Evolutionary conservation across 2,797 vertebrate species (phyloP), one percentile per base, ranked within the genome.

Genomic region (Neomorphus geoffroyi): DNA sequence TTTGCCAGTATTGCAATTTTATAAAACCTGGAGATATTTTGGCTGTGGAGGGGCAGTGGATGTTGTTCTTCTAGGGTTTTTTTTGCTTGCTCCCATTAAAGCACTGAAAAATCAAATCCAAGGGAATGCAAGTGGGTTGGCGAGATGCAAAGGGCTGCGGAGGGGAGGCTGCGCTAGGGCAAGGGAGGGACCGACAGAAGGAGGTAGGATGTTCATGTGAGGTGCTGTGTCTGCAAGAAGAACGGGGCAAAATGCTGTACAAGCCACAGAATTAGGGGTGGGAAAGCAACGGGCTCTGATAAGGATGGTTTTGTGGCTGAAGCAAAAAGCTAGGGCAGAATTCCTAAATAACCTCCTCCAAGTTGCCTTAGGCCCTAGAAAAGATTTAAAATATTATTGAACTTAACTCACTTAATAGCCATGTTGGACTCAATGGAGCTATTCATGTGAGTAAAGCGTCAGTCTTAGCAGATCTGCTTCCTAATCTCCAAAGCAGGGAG

Each of bases 311-410:
- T 85, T 93, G 75, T 87, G 81, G 53, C 72, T 64, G 78, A 37
- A 86, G 88, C 56, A 35, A 79, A 88, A 81, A 64, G n/a, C 61
- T 27, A 9, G 57, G 64, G 57, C 65, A 83, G 81, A 13, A 48
- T 89, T 93, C 67, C 82, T 23, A 45, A 91, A 70, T 48, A 94
- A 77, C 57, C 78, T 74, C 54, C 81, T 93, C 66, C 81, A 85
- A 60, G 65, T 61, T 85, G 84, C 94, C 94, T 93, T 93, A 91
- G 89, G 88, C 81, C 69, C 78, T 16, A 48, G 18, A 74, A 83
- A 95, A 97, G 91, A 61, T 92, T 95, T 95, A 77, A 41, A 57
- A 32, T 82, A 67, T 93, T 93, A 84, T 74, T 86, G 86, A 92
- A 92, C 74, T 90, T 90, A 81, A 94, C 83, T 89, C 88, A 13